phyloP scores from a whole-genome alignment of 2,888 invertebrate genomes.

The Platycnemis pennipes region DNA sequence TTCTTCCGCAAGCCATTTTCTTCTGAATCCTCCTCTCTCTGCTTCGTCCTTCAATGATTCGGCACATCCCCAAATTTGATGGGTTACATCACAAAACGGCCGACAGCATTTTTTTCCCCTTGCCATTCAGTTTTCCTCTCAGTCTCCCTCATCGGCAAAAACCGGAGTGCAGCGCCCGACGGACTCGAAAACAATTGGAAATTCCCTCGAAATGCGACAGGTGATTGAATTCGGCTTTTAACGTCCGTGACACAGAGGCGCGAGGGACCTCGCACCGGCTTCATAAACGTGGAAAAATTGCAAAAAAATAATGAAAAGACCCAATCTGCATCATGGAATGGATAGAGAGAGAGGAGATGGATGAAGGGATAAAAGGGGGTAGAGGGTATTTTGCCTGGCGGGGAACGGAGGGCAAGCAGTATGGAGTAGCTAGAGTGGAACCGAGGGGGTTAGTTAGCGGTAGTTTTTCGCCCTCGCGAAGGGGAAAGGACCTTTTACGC shows the following conservation, averaged over 20 bases:
- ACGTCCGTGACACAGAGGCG: background rate
- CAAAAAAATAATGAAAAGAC: background rate
- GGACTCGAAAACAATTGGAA: slow-evolving; percentile 4
- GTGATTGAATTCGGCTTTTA: slow-evolving; percentile 48
- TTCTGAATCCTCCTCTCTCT: background rate
- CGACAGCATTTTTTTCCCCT: background rate
- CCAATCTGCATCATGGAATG: background rate
- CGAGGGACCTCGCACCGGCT: background rate
- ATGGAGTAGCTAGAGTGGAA: background rate
- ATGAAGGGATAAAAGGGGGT: background rate
- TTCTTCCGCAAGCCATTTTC: background rate
- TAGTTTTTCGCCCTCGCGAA: background rate
- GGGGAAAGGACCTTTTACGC: background rate
- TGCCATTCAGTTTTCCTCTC: background rate
- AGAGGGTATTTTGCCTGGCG: background rate
- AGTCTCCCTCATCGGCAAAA: background rate
- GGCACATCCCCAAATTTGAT: background rate
- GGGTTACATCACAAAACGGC: background rate
- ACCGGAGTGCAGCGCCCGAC: background rate
- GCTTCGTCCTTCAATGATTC: background rate
- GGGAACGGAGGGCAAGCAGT: background rate
- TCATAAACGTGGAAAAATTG: background rate
- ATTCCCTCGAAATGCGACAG: background rate
- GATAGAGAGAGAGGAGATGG: background rate
- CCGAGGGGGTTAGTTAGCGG: background rate